Conservation (phyloP, 1,140 invertebrate species). For the Archivesica marissinica region DNA sequence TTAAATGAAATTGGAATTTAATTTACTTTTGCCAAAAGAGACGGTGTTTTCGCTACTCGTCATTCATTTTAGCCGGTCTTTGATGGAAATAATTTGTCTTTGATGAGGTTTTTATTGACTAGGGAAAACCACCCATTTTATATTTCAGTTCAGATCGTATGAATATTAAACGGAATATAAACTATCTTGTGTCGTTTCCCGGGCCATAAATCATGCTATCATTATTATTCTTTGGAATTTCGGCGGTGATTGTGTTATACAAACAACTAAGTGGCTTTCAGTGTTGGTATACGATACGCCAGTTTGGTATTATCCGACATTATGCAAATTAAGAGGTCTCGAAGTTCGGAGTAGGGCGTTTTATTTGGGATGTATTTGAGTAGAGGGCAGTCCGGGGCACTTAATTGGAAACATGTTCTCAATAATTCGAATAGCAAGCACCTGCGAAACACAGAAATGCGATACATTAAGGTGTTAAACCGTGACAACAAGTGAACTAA, state of each 20-base stretch:
- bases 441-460: slow-evolving; percentile 46
- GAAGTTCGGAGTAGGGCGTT: slow-evolving; percentile 36
- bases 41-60: slow-evolving; percentile 15
- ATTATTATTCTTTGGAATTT: slow-evolving; percentile 34
- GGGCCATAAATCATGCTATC: slow-evolving; percentile 56
- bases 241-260: background rate
- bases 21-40: slow-evolving; percentile 45
- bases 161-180: slow-evolving; percentile 45
- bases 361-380: slow-evolving; percentile 56
- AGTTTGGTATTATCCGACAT: background rate
- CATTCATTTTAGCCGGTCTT: slow-evolving; percentile 44
- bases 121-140: slow-evolving; percentile 40
- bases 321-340: slow-evolving; percentile 56
- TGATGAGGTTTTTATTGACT: slow-evolving; percentile 54
- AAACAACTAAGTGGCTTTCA: background rate
- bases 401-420: slow-evolving; percentile 34
- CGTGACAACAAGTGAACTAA: background rate
- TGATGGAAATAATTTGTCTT: slow-evolving; percentile 62
- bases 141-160: slow-evolving; percentile 26
- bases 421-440: slow-evolving; percentile 25
- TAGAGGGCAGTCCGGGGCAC: slow-evolving; percentile 42
- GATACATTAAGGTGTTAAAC: slow-evolving; percentile 17
- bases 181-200: slow-evolving; percentile 3
- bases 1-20: slow-evolving; percentile 64
- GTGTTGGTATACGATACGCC: background rate